Percentiles rank a stretch among this genome's conserved stretches.
Conservation (phyloP, 2,113 vertebrate species). For the Baryphthengus martii region DNA sequence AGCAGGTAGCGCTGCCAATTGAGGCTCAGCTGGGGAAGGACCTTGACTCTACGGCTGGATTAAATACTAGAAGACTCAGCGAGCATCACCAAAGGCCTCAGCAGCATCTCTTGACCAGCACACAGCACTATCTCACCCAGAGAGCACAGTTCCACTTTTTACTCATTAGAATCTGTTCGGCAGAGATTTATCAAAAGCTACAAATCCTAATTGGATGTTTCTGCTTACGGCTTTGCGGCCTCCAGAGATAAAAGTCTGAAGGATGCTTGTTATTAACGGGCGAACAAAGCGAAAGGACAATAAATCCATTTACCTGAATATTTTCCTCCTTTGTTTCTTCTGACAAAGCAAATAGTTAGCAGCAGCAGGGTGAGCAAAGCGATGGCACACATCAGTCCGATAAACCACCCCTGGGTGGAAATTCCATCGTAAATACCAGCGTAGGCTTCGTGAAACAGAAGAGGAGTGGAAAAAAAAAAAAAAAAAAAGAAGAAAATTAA, state of each 20-base stretch:
- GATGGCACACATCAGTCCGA: slow-evolving; percentile 94
- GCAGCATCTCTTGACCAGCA: background rate
- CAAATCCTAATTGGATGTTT: slow-evolving; percentile 26
- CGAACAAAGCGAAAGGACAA: background rate
- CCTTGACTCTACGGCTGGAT: background rate
- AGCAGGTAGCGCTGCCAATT: background rate
- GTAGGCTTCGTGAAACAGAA: slow-evolving; percentile 74
- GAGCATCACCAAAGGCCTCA: background rate
- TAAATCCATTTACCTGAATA: slow-evolving; percentile 86
- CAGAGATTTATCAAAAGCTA: slow-evolving; percentile 8
- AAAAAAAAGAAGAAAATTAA: slow-evolving; percentile 47
- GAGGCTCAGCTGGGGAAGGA: background rate
- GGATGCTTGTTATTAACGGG: background rate
- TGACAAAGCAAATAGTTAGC: slow-evolving; percentile 92
- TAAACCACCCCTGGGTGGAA: slow-evolving; percentile 95
- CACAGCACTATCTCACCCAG: background rate
- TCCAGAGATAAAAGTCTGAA: slow-evolving; percentile 1
- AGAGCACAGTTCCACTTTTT: background rate
- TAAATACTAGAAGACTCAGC: background rate
- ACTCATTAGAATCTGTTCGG: background rate
- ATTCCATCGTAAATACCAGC: slow-evolving; percentile 86
- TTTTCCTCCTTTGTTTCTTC: slow-evolving; percentile 95
- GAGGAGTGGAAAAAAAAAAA: slow-evolving; percentile 22
- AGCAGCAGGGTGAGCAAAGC: slow-evolving; percentile 90
- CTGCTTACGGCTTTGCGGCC: background rate